phyloP scores from a whole-genome alignment of 2,113 vertebrate genomes.

The Heloderma charlesbogerti region DNA sequence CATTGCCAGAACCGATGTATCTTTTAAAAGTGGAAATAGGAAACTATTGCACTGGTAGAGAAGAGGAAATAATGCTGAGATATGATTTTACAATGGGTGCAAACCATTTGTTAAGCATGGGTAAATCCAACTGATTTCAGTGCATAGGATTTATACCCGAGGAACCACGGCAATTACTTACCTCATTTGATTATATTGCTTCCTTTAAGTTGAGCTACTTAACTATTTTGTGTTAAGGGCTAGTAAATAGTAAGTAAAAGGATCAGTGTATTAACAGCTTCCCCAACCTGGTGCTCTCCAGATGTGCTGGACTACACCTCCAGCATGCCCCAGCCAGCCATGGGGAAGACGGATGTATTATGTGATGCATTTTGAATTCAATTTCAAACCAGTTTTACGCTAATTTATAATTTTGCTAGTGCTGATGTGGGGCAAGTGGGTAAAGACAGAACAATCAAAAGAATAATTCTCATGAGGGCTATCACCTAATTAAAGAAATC shows the following conservation, averaged over 20 bases:
- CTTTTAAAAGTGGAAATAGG: fast-evolving
- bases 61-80: neutral
- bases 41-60: fast-evolving
- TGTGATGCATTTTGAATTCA: neutral
- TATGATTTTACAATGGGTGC: neutral
- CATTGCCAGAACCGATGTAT: fast-evolving
- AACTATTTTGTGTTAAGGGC: neutral
- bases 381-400: neutral
- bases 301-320: too few relatives aligned
- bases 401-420: neutral
- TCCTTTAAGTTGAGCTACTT: neutral
- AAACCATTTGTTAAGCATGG: neutral
- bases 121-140: neutral
- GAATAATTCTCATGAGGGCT: too few relatives aligned
- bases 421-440: neutral
- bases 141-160: neutral
- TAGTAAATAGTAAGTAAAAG: neutral
- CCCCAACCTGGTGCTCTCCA: too few relatives aligned
- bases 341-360: neutral
- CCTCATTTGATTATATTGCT: neutral
- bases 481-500: neutral
- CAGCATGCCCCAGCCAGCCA: too few relatives aligned
- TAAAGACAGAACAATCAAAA: neutral
- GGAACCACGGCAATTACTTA: neutral
- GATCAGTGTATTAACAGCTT: neutral